Conservation (phyloP, 2,113 vertebrate species). For the Gavialis gangeticus region DNA sequence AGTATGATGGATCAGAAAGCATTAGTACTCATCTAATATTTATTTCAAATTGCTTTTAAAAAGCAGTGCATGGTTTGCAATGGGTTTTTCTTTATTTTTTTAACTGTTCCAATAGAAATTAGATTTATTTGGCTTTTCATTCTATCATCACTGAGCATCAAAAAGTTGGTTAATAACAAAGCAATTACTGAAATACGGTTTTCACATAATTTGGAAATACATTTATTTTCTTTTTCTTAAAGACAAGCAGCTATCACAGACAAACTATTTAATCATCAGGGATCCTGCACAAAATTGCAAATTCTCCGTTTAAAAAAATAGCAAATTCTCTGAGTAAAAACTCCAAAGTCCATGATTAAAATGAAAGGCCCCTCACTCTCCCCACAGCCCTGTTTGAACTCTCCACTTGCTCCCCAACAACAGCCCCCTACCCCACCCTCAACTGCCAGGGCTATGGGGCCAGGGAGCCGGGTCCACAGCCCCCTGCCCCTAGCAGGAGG, state of each 20-base stretch:
- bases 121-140: neutral
- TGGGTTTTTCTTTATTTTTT: conserved; percentile 2
- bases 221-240: neutral
- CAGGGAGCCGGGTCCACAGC: no score
- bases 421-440: no score
- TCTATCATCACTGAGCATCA: conserved; percentile 27
- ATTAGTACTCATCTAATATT: neutral
- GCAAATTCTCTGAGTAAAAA: no score
- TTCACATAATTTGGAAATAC: neutral
- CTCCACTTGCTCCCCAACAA: no score
- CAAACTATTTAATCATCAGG: neutral
- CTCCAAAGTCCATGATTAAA: no score
- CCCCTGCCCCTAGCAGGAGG: no score
- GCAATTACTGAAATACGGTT: neutral
- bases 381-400: no score
- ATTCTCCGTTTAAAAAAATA: no score
- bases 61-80: neutral
- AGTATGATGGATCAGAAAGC: neutral
- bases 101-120: neutral
- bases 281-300: no score
- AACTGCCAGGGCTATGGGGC: no score
- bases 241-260: neutral
- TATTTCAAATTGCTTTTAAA: conserved; percentile 21
- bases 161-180: conserved; percentile 31
- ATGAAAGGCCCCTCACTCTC: no score